phyloP scores from a whole-genome alignment of 1,140 invertebrate species.

The Aphaenogaster rudis region DNA sequence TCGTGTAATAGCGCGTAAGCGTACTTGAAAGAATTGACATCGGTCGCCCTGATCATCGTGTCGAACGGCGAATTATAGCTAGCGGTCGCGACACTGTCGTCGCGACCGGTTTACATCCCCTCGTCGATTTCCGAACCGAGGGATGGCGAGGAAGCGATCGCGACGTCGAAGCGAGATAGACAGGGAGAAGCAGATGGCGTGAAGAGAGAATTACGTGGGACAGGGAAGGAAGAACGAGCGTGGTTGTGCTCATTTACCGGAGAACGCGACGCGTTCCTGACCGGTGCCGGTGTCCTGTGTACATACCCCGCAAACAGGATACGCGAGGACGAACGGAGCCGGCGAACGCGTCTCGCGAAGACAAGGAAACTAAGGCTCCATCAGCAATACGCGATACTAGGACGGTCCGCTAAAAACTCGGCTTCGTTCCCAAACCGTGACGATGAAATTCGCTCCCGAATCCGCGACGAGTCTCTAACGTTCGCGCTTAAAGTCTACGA shows the following conservation, averaged over 20 bases:
- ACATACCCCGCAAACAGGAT: background rate
- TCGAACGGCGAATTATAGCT: slow-evolving; percentile 58
- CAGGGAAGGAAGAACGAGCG: slow-evolving; percentile 69
- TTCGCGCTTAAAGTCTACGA: slow-evolving; percentile 69
- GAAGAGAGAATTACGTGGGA: slow-evolving; percentile 44
- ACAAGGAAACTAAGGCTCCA: slow-evolving; percentile 20
- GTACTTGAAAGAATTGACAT: slow-evolving; percentile 76
- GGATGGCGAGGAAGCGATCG: slow-evolving; percentile 59
- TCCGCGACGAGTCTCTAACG: slow-evolving; percentile 58
- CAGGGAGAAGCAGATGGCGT: slow-evolving; percentile 22
- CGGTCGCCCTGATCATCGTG: slow-evolving; percentile 67
- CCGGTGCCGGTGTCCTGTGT: background rate
- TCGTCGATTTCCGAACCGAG: slow-evolving; percentile 20
- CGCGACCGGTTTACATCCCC: slow-evolving; percentile 36
- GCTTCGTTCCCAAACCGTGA: slow-evolving; percentile 34
- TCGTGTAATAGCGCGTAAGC: slow-evolving; percentile 71
- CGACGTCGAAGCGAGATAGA: slow-evolving; percentile 38
- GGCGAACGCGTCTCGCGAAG: slow-evolving; percentile 1
- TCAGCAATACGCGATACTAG: slow-evolving; percentile 35
- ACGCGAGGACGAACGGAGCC: background rate
- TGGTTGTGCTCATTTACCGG: slow-evolving; percentile 52
- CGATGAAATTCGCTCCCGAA: slow-evolving; percentile 60
- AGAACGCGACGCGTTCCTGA: slow-evolving; percentile 49
- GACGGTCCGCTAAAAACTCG: slow-evolving; percentile 7
- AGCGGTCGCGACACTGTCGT: slow-evolving; percentile 52